Evolutionary conservation across 2,113 vertebrate species (phyloP), one percentile per base, ranked within the genome.

Genomic region (Dipodomys spectabilis): DNA sequence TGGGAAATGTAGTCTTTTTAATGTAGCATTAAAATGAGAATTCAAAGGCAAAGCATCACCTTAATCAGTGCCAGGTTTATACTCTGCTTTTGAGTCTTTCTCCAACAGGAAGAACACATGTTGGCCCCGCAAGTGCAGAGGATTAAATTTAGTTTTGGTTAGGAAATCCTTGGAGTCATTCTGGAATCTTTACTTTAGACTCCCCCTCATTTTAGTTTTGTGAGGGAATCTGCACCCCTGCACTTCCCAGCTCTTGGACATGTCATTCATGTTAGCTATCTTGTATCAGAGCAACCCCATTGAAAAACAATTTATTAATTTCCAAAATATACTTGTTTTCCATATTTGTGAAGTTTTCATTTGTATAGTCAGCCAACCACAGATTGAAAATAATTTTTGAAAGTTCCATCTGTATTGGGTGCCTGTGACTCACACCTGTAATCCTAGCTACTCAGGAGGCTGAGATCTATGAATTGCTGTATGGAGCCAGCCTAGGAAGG

Each of bases 51-150:
- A 39, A 7, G 15, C 39, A 39, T 39, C 12, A 49, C 49, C 9
- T 49, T 12, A 49, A 49, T 12, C 49, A 57, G 53, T 13, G 11
- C 53, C 53, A 57, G 53, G 53, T 57, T 57, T 16, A 57, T 2
- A 16, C 2, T 57, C 15, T 57, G 53, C 15, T 57, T 57, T 57
- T 18, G 15, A 57, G 53, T 57, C 13, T 57, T 57, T 57, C 53
- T 13, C 53, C 12, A 57, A 57, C 11, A 27, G 27, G 22, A n/a
- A 15, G 5, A 25, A 44, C 62, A 67, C 10, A 5, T 32, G 12
- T 0, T 1, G 22, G 23, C 19, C 25, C 28, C 6, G 4, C 1
- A 13, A 19, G 0, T 35, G 28, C 32, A 49, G 15, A 68, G 9
- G 7, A 8, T 12, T 81, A 7, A 11, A 30, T 57, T 16, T 65